A percentile compares a stretch with the other conserved stretches of the same genome.
Conservation (phyloP, 2,113 vertebrate species). For the Ptilonorhynchus violaceus region DNA sequence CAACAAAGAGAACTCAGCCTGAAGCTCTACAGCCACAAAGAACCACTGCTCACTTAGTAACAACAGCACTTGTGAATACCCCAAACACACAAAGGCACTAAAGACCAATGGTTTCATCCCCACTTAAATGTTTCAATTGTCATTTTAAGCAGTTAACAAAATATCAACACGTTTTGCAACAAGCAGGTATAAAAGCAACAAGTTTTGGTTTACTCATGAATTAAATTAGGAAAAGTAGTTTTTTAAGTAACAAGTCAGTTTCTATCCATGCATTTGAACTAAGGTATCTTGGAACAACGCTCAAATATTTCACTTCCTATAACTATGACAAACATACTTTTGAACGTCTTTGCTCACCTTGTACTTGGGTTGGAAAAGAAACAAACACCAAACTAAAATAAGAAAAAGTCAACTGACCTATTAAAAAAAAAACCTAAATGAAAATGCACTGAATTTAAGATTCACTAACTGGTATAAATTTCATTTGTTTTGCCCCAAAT, state of each 20-base stretch:
- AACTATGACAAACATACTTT: not conserved
- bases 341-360: not conserved
- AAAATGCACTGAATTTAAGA: not conserved
- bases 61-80: not conserved
- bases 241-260: not conserved
- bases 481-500: not conserved
- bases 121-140: not conserved
- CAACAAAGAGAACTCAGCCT: not conserved
- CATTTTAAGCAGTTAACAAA: not conserved
- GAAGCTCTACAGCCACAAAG: not conserved
- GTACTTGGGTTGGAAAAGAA: not conserved
- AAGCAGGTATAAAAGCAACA: not conserved
- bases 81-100: not conserved
- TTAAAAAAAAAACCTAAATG: not conserved
- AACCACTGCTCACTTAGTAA: accelerated
- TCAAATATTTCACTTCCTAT: not conserved
- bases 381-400: not conserved
- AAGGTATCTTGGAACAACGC: not conserved
- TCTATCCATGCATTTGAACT: not conserved
- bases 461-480: not conserved
- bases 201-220: not conserved
- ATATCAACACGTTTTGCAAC: not conserved
- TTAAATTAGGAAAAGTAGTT: not conserved
- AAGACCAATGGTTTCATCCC: not conserved
- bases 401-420: not conserved